A percentile compares a stretch with the other conserved stretches of the same genome.
phyloP scores from a whole-genome alignment of 2,113 vertebrate species.

The Nanorana parkeri region DNA sequence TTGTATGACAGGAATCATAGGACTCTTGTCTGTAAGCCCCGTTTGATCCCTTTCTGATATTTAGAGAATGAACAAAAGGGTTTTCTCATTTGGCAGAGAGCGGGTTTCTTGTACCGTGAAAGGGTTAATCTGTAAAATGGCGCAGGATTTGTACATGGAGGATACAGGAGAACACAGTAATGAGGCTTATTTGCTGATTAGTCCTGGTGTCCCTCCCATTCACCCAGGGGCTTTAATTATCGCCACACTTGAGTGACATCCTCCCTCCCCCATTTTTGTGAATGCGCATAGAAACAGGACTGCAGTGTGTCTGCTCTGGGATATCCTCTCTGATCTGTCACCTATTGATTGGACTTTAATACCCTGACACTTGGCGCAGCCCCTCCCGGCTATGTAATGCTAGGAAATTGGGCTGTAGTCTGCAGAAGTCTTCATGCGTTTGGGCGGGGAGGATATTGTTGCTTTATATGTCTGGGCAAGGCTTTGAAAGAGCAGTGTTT shows the following conservation, averaged over 20 bases:
- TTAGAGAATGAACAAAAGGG: no score
- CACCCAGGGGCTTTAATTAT: constrained; percentile 3
- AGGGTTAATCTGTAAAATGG: constrained; percentile 7
- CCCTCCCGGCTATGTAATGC: background rate
- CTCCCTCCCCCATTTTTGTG: background rate
- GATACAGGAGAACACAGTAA: constrained; percentile 21
- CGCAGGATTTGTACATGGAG: constrained; percentile 19
- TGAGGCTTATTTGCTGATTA: constrained; percentile 42
- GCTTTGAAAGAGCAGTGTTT: background rate
- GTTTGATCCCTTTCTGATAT: no score
- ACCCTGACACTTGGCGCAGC: background rate
- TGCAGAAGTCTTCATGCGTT: background rate
- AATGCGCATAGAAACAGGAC: background rate
- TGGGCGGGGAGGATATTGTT: background rate
- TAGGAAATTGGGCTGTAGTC: background rate
- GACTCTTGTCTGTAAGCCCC: no score
- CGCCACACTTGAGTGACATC: background rate
- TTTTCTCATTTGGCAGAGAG: no score
- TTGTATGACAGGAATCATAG: no score
- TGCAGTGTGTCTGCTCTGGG: background rate
- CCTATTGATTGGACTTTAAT: background rate
- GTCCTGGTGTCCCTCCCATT: background rate
- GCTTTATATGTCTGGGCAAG: constrained; percentile 17
- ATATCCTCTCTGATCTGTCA: background rate
- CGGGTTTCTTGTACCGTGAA: background rate